These are phyloP conservation scores for Numida meleagris DNA, from an alignment of 2,113 vertebrate genomes.

Conservation along the genomic window DNA sequence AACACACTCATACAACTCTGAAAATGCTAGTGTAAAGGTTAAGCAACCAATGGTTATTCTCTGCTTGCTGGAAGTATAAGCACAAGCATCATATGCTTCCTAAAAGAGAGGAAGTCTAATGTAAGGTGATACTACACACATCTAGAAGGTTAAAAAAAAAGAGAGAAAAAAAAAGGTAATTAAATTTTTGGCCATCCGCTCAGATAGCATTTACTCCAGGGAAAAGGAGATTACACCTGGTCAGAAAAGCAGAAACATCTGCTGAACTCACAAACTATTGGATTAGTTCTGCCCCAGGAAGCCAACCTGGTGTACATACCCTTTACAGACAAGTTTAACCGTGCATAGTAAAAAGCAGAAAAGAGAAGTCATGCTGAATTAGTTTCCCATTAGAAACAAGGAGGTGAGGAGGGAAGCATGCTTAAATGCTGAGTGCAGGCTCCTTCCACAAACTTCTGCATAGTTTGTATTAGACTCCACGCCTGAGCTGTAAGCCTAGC, in stretches of 20 bases:
- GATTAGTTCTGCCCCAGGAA: constrained; percentile 57
- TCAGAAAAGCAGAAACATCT: constrained; percentile 47
- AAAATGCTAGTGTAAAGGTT: neutral
- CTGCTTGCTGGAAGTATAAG: neutral
- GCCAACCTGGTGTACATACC: neutral
- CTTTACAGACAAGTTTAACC: constrained; percentile 6
- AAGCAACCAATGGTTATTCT: neutral
- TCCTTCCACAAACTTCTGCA: neutral
- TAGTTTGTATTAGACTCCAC: neutral
- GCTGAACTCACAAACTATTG: constrained; percentile 23
- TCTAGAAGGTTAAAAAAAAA: neutral
- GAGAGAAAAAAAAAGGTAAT: neutral
- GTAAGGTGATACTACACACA: neutral
- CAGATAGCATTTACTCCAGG: constrained; percentile 15
- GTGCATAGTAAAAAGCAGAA: neutral
- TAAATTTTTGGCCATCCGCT: constrained; percentile 24
- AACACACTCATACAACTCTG: neutral
- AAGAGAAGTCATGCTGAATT: neutral
- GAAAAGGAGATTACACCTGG: constrained; percentile 51
- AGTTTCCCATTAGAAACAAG: constrained; percentile 9
- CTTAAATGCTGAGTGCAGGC: neutral
- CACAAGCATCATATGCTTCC: neutral
- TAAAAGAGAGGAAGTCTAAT: neutral
- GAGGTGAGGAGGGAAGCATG: fast-evolving
- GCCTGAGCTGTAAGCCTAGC: neutral